These are phyloP conservation scores for Trichoplax adhaerens DNA, from an alignment of 37 sponge, comb jelly and placozoan genomes.

Conservation along the genomic window DNA sequence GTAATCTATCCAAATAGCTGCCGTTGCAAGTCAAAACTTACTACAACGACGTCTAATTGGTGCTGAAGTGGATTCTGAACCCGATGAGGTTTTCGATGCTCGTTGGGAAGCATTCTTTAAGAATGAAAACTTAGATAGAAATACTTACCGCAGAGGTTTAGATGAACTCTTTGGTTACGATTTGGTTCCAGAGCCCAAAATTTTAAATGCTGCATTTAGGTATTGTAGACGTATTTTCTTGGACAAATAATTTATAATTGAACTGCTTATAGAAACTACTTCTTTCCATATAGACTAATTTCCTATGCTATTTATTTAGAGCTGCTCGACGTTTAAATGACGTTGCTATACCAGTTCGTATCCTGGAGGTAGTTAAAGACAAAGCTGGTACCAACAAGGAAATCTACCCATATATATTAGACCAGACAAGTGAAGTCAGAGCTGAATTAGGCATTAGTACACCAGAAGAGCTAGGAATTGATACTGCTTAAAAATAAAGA, in stretches of 20 bases:
- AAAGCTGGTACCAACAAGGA: constrained; percentile 53
- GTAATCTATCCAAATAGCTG: no score
- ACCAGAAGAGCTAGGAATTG: constrained; percentile 83
- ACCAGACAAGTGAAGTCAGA: not conserved
- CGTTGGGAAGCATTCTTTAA: constrained; percentile 68
- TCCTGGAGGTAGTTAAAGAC: constrained; percentile 69
- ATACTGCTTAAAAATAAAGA: not conserved
- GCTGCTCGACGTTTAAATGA: constrained; percentile 70
- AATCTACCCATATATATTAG: constrained; percentile 62
- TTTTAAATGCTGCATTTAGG: constrained; percentile 31
- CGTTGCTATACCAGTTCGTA: constrained; percentile 66
- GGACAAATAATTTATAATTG: no score
- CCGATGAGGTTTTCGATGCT: constrained; percentile 61
- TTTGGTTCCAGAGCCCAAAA: constrained; percentile 79
- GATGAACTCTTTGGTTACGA: constrained; percentile 82
- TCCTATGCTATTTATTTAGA: constrained; percentile 12
- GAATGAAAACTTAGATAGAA: constrained; percentile 37
- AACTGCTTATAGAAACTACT: no score
- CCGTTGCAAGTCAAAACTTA: no score
- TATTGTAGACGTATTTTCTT: no score
- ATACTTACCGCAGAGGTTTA: constrained; percentile 49
- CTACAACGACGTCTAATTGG: no score
- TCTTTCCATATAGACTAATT: no score
- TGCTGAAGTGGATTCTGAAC: not conserved
- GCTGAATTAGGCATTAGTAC: constrained; percentile 65